Percentiles rank a stretch among this genome's conserved stretches.
phyloP scores from a whole-genome alignment of 2,888 invertebrate genomes.

The Stenichneumon culpator region DNA sequence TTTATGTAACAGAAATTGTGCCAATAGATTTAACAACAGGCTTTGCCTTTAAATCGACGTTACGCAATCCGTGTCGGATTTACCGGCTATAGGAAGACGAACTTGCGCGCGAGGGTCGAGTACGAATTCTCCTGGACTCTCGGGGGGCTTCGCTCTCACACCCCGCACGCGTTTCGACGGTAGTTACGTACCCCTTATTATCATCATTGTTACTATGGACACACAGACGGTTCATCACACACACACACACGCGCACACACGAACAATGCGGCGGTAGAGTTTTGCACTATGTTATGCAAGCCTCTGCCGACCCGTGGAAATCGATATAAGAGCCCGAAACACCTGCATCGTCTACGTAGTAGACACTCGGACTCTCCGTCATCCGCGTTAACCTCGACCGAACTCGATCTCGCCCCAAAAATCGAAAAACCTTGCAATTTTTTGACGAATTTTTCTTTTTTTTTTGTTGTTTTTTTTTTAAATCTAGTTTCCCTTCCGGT shows the following conservation, averaged over 20 bases:
- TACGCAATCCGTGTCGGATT: background rate
- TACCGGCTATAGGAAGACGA: background rate
- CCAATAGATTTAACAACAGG: no score
- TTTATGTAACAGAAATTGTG: no score
- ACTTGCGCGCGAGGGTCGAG: constrained; percentile 17
- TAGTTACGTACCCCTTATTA: background rate
- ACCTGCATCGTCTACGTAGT: constrained; percentile 65
- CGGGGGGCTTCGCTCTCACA: constrained; percentile 38
- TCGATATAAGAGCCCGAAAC: constrained; percentile 66
- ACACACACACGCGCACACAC: background rate
- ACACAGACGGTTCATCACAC: background rate
- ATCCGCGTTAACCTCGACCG: background rate
- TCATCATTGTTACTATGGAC: constrained; percentile 15
- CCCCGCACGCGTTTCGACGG: background rate
- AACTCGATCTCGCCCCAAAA: background rate
- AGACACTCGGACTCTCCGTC: background rate
- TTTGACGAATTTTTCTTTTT: no score
- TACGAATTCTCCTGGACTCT: constrained; percentile 24
- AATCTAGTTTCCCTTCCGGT: no score
- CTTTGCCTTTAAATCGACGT: no score
- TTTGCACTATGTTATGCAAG: constrained; percentile 67
- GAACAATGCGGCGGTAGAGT: constrained; percentile 45
- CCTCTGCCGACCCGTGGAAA: constrained; percentile 60
- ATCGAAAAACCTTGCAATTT: background rate
- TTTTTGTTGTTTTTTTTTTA: no score